Evolutionary conservation across 1,140 invertebrate genomes (phyloP).

Genomic region (Meloidogyne chitwoodi): DNA sequence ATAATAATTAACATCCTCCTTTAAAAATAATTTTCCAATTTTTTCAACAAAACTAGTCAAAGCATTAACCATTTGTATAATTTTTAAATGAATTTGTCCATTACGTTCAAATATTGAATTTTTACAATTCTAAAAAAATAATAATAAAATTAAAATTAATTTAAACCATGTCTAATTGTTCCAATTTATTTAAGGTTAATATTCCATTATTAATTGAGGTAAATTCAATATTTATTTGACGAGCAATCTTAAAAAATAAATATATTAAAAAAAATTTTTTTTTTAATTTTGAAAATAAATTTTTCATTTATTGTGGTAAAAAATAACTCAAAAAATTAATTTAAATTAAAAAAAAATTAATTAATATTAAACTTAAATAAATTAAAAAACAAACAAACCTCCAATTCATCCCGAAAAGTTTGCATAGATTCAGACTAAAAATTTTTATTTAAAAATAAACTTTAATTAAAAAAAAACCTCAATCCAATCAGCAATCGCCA

Average conservation of each 20-base stretch:
- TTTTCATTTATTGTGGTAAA: too few species aligned
- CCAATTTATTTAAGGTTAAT: constrained; percentile 22
- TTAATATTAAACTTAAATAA: not conserved
- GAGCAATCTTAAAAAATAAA: constrained; percentile 10
- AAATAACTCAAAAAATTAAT: too few species aligned
- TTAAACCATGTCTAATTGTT: constrained; percentile 24
- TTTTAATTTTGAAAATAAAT: too few species aligned
- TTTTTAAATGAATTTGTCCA: constrained; percentile 16
- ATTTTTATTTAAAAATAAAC: too few species aligned
- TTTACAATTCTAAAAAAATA: constrained; percentile 10
- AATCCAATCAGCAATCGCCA: constrained; percentile 13
- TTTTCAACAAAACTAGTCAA: constrained; percentile 24
- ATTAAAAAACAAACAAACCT: not conserved
- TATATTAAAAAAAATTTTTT: not conserved
- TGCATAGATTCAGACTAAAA: constrained; percentile 19
- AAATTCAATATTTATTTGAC: constrained; percentile 14
- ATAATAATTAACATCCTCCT: constrained; percentile 16
- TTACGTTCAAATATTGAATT: constrained; percentile 34
- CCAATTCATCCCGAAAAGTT: constrained; percentile 21
- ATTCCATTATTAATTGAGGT: not conserved
- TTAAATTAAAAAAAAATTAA: too few species aligned
- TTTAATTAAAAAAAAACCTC: not conserved
- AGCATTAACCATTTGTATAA: not conserved
- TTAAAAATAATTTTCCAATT: constrained; percentile 29
- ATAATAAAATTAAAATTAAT: not conserved